phyloP scores from a whole-genome alignment of 1,140 invertebrate species.

The Atta texana region DNA sequence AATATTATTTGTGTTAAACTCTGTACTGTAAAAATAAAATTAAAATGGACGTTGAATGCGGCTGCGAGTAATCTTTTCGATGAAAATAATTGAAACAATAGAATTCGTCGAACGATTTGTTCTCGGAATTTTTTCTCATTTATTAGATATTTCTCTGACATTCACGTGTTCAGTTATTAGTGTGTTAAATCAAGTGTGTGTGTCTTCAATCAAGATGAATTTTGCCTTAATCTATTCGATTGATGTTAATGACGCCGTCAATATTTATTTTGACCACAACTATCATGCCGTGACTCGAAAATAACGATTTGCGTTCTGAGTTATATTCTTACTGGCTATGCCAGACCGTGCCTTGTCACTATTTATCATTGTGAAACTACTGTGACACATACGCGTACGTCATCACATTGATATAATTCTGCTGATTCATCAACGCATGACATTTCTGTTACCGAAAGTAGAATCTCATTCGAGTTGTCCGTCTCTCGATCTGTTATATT shows the following conservation, averaged over 20 bases:
- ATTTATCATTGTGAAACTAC: conserved; percentile 36
- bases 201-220: too few relatives aligned
- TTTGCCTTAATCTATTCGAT: not conserved
- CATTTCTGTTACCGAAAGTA: not conserved
- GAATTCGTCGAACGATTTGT: not conserved
- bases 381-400: conserved; percentile 30
- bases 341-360: conserved; percentile 50
- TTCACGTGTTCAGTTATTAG: not conserved
- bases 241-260: conserved; percentile 27
- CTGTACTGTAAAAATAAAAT: not conserved
- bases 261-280: conserved; percentile 8
- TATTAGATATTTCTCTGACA: not conserved
- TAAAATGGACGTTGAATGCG: not conserved
- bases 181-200: not conserved
- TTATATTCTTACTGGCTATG: conserved; percentile 26
- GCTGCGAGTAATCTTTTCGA: not conserved
- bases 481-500: not conserved
- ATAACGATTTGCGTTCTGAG: conserved; percentile 49
- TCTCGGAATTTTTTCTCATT: conserved; percentile 1
- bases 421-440: conserved; percentile 59
- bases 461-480: not conserved
- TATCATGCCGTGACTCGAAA: conserved; percentile 3
- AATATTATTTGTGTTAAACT: not conserved
- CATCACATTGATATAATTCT: conserved; percentile 46
- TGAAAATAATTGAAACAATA: not conserved